A percentile compares a stretch with the other conserved stretches of the same genome.
These are phyloP conservation scores for Arvicanthis niloticus DNA, from an alignment of 2,113 vertebrate genomes.

Conservation along the genomic window DNA sequence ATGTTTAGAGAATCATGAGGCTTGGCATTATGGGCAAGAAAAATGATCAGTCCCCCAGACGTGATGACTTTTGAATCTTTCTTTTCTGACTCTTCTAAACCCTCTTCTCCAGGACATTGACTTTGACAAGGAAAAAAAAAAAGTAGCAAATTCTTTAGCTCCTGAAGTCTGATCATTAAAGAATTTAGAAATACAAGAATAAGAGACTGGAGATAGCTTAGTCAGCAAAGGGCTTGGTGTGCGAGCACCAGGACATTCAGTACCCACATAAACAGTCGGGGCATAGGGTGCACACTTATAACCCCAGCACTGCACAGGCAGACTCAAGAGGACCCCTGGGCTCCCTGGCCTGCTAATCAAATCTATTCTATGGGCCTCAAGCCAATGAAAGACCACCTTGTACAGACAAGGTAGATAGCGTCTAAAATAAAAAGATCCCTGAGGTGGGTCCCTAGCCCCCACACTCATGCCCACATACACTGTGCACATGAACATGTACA, in stretches of 20 bases:
- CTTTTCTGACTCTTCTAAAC: background rate
- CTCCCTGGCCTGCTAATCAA: background rate
- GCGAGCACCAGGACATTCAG: background rate
- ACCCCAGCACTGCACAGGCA: background rate
- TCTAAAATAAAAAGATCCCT: background rate
- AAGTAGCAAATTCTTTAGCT: background rate
- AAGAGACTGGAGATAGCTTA: background rate
- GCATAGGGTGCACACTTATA: background rate
- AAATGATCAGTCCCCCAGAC: background rate
- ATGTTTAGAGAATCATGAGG: conserved; percentile 29
- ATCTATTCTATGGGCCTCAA: too few relatives aligned
- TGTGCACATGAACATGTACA: background rate
- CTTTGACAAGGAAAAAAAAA: background rate
- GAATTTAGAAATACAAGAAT: background rate
- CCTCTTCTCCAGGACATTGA: background rate
- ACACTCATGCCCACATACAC: background rate
- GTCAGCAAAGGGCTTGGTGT: background rate
- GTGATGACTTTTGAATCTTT: background rate
- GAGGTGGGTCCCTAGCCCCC: background rate
- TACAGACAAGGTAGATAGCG: background rate
- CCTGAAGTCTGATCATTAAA: background rate
- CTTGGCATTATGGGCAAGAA: conserved; percentile 39
- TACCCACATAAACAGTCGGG: background rate
- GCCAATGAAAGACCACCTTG: background rate
- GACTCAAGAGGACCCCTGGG: background rate